Evolutionary conservation across 2,797 vertebrate species (phyloP).

Genomic region (Sebastes melanostomus): DNA sequence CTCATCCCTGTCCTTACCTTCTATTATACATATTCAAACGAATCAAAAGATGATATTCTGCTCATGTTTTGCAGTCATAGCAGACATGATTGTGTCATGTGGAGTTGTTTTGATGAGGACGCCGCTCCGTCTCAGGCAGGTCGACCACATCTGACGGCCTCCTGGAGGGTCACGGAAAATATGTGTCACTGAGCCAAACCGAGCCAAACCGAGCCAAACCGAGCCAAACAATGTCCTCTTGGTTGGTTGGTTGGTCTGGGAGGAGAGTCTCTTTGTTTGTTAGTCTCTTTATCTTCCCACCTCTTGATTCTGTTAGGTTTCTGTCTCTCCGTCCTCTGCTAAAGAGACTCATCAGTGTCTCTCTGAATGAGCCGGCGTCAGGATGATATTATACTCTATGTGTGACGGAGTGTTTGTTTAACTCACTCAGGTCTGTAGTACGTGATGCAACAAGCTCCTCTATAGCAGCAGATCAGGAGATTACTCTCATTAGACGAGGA

Average conservation of each 20-base stretch:
- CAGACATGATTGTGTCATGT: background rate
- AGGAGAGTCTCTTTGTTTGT: constrained; percentile 1
- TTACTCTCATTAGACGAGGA: background rate
- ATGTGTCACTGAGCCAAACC: constrained; percentile 51
- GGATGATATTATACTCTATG: too few species aligned
- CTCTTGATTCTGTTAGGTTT: background rate
- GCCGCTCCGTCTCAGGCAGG: constrained; percentile 1
- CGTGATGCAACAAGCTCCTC: background rate
- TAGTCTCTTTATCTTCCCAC: background rate
- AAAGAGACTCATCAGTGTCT: background rate
- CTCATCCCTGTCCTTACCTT: background rate
- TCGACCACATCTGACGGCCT: constrained; percentile 42
- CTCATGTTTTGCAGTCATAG: background rate
- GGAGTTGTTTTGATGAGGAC: constrained; percentile 31
- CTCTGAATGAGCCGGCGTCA: background rate
- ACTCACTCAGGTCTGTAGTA: too few species aligned
- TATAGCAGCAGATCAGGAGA: background rate
- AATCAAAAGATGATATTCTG: background rate
- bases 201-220: background rate
- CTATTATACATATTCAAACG: background rate
- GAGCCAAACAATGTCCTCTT: constrained; percentile 8
- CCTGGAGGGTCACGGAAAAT: constrained; percentile 58
- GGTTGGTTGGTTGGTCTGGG: background rate
- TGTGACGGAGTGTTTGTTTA: too few species aligned
- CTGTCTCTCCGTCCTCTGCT: background rate